Evolutionary conservation across 1,140 invertebrate genomes (phyloP), one percentile per base, ranked within the genome.

Genomic region (Ceratoteleas bidentatus): DNA sequence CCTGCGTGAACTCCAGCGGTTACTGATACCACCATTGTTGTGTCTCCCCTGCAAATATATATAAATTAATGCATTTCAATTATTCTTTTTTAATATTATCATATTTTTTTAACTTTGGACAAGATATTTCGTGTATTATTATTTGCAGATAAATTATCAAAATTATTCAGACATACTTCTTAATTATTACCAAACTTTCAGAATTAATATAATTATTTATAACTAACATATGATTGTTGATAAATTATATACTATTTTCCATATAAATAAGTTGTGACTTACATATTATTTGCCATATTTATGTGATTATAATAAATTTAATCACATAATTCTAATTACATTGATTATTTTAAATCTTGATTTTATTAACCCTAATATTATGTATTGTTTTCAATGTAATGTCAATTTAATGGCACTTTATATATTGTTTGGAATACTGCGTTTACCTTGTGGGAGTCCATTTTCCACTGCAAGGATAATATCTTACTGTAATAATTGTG

Each of bases 391-490:
- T n/a, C n/a, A n/a, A n/a, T n/a, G n/a, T n/a, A n/a, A n/a, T n/a
- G n/a, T n/a, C n/a, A n/a, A n/a, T n/a, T n/a, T n/a, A n/a, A n/a
- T 24, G 24, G 4, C 4, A 24, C 4, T 24, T 24, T 24, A 24
- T 2, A 24, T 24, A 2, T 24, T 24, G 36, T 40, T 40, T 58
- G 10, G 34, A 16, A 52, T 16, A 52, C 0, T 15, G 24, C 3
- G 49, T 75, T 88, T 93, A 95, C 95, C 95, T 95, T 24, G 96
- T 96, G 13, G 96, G 96, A 15, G 96, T 96, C 96, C 96, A 96
- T 78, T 93, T 94, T 65, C 95, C 94, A 49, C 94, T 94, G 57
- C 93, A 93, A 2, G 96, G 95, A 90, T 96, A 95, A 87, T 94
- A 95, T 64, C 95, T 90, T 61, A 96, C 94, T 53, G 95, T 91